Conservation (phyloP, 2,888 invertebrate genomes). For the Strigamia maritima region DNA sequence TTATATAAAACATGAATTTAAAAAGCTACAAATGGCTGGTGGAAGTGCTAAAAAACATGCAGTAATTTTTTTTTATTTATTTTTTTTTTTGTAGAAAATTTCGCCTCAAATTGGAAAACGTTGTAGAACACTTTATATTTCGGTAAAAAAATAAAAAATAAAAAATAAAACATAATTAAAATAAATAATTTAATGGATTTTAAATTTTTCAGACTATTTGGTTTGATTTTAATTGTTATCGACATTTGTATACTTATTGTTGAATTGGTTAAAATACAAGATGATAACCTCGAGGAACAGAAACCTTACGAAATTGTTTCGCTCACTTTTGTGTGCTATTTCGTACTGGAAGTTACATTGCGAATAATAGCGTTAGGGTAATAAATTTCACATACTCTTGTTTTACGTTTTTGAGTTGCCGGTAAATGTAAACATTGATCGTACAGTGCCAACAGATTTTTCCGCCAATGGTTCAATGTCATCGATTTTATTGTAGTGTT, state of each 20-base stretch:
- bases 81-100: neutral
- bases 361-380: constrained; percentile 53
- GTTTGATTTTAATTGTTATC: constrained; percentile 37
- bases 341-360: constrained; percentile 53
- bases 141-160: constrained; percentile 13
- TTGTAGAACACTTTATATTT: constrained; percentile 35
- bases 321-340: constrained; percentile 52
- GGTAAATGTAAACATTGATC: neutral
- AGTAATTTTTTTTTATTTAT: neutral
- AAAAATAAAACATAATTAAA: neutral
- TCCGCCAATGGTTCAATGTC: constrained; percentile 53
- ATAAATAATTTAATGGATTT: neutral
- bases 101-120: neutral
- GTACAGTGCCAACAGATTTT: constrained; percentile 48
- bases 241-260: constrained; percentile 38
- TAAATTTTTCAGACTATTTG: constrained; percentile 36
- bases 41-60: too few species aligned
- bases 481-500: constrained; percentile 54
- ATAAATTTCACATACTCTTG: constrained; percentile 42
- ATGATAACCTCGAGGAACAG: neutral
- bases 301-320: constrained; percentile 35
- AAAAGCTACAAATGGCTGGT: neutral
- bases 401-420: neutral
- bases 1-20: neutral
- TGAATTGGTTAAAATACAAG: constrained; percentile 28